These are phyloP conservation scores for Callipepla squamata DNA, from an alignment of 2,113 vertebrate species.

Conservation along the genomic window DNA sequence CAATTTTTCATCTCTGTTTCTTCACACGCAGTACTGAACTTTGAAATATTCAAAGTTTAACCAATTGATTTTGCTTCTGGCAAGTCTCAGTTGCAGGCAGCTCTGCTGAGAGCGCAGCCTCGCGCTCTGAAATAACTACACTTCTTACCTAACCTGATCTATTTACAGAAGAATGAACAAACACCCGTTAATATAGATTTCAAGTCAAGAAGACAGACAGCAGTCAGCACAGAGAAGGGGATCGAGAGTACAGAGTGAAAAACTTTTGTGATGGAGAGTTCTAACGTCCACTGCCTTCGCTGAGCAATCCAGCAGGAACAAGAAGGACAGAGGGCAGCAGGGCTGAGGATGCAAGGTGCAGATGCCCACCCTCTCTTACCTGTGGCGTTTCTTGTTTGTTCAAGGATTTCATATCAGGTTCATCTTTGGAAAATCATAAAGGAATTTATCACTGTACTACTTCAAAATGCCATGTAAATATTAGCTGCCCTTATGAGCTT, in stretches of 20 bases:
- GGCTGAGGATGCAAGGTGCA: neutral
- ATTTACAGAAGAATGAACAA: slow-evolving; percentile 64
- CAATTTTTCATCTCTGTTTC: slow-evolving; percentile 66
- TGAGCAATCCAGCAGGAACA: neutral
- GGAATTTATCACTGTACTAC: neutral
- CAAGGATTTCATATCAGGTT: neutral
- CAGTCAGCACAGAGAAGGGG: neutral
- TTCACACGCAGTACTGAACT: slow-evolving; percentile 20
- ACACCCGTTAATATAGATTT: slow-evolving; percentile 8
- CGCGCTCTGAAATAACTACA: slow-evolving; percentile 64
- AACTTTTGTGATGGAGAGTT: neutral
- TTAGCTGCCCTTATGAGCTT: neutral
- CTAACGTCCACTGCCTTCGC: neutral
- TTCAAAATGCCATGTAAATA: neutral
- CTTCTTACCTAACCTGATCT: slow-evolving; percentile 44
- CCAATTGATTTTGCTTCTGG: slow-evolving; percentile 62
- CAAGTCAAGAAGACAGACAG: neutral
- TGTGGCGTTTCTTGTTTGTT: neutral
- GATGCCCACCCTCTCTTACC: neutral
- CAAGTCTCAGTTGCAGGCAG: slow-evolving; percentile 16
- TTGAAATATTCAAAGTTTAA: slow-evolving; percentile 70
- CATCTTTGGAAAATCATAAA: neutral
- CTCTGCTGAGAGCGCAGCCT: slow-evolving; percentile 51
- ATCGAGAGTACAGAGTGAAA: neutral
- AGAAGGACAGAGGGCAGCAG: neutral